phyloP scores from a whole-genome alignment of 2,113 vertebrate species.

The Erinaceus europaeus region DNA sequence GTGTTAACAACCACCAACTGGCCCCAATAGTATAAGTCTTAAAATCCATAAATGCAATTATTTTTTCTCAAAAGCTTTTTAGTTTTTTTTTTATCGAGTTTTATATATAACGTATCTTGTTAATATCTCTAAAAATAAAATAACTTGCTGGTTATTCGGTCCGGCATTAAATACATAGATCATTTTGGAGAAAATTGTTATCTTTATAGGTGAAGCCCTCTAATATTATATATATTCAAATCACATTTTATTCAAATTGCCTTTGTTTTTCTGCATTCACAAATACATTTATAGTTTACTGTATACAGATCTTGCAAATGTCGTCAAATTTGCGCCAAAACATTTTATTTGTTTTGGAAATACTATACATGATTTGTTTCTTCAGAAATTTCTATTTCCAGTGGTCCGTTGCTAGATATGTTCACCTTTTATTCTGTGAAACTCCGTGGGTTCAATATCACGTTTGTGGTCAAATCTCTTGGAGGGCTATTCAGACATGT shows the following conservation, averaged over 20 bases:
- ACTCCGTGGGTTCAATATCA: not conserved
- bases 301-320: not conserved
- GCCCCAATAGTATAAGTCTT: not conserved
- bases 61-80: not conserved
- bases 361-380: not conserved
- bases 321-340: not conserved
- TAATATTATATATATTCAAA: too few relatives aligned
- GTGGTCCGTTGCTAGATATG: not conserved
- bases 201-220: not conserved
- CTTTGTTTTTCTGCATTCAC: not conserved
- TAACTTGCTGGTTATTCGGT: too few relatives aligned
- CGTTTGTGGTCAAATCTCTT: not conserved
- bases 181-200: not conserved
- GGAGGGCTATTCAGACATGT: rapidly evolving
- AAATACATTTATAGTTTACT: not conserved
- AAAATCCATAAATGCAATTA: not conserved
- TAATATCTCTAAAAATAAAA: too few relatives aligned
- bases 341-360: not conserved
- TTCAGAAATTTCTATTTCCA: not conserved
- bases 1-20: too few relatives aligned
- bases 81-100: not conserved
- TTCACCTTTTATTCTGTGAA: not conserved
- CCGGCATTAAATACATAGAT: not conserved
- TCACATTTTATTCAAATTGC: too few relatives aligned
- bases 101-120: not conserved